phyloP scores from a whole-genome alignment of 1,140 invertebrate genomes.

The Drosophila arizonae region DNA sequence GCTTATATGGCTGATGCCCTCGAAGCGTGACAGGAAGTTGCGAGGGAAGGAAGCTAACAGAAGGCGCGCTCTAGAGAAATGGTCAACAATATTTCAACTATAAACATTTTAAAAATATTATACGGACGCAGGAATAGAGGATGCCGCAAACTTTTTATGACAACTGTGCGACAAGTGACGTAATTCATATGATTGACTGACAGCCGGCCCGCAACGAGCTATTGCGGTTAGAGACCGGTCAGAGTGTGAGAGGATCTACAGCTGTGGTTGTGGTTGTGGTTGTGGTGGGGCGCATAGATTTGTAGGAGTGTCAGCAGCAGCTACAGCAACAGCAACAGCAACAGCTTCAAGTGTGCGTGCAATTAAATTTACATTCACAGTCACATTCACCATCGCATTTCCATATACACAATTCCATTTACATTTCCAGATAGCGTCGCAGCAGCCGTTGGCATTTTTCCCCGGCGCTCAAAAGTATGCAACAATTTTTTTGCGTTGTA shows the following conservation, averaged over 20 bases:
- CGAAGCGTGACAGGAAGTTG: constrained; percentile 74
- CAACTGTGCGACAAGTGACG: constrained; percentile 61
- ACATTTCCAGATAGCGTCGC: constrained; percentile 41
- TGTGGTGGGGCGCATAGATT: background rate
- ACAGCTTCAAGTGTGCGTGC: constrained; percentile 44
- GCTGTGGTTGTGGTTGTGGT: too few species aligned
- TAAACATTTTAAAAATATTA: constrained; percentile 46
- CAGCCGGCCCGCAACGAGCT: constrained; percentile 28
- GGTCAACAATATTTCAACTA: constrained; percentile 27
- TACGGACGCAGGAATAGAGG: background rate
- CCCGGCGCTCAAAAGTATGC: constrained; percentile 65
- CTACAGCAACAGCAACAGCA: background rate
- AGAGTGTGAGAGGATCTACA: background rate
- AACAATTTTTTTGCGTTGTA: constrained; percentile 64
- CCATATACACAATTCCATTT: constrained; percentile 38
- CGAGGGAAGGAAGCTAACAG: constrained; percentile 69
- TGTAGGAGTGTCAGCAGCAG: constrained; percentile 18
- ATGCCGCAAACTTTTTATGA: constrained; percentile 52
- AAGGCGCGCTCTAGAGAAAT: constrained; percentile 42
- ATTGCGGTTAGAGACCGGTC: constrained; percentile 25
- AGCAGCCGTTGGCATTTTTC: constrained; percentile 51
- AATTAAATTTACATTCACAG: constrained; percentile 70
- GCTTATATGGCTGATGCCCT: constrained; percentile 66
- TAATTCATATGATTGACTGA: constrained; percentile 69
- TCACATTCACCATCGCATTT: constrained; percentile 14